Base-by-base conservation (phyloP, 1,140 invertebrate genomes). In the Lysiphlebus fabarum region DNA sequence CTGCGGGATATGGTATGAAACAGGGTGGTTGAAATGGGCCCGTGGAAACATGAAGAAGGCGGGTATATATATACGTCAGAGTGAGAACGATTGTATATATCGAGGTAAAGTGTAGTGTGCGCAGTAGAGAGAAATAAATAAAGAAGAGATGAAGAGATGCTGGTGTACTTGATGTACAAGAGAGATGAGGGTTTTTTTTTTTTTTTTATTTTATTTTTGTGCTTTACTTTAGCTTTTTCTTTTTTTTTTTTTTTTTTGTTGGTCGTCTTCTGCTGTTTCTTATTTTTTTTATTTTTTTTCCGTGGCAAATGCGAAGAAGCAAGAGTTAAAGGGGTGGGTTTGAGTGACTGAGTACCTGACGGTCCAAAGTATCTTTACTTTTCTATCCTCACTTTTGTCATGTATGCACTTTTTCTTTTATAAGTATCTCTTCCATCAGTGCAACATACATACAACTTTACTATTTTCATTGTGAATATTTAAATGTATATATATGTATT, bases 1-100 rank as follows among this genome's bases (percentile, higher is more conserved):
- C 76, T 79, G 75, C 77, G 77, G 74, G 76, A 79, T 75, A 77
- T 70, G 72, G 70, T 65, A 69, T 72, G 75, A 71, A 76, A 74
- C 73, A 71, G 73, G 73, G 74, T 71, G 75, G 76, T 75, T 74
- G 75, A 74, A 75, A 76, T 70, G 77, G 74, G 74, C 74, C 47
- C 74, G 71, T 75, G 77, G 77, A 75, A 79, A 77, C 76, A 78
- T 72, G 41, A 53, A 59, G 61, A 59, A 56, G 58, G 57, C 61
- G 61, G 56, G 53, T 56, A 55, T n/a, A n/a, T n/a, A n/a, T n/a
- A n/a, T 56, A 58, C 51, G 44, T 33, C 54, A 40, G 53, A 12
- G 34, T 33, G 34, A 44, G 43, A 51, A 38, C 47, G 42, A 53
- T 42, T 26, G 53, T 54, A 64, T 54, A 64, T 62, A 59, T 67